phyloP scores from a whole-genome alignment of 1,140 invertebrate species.

The Dendroctonus valens region DNA sequence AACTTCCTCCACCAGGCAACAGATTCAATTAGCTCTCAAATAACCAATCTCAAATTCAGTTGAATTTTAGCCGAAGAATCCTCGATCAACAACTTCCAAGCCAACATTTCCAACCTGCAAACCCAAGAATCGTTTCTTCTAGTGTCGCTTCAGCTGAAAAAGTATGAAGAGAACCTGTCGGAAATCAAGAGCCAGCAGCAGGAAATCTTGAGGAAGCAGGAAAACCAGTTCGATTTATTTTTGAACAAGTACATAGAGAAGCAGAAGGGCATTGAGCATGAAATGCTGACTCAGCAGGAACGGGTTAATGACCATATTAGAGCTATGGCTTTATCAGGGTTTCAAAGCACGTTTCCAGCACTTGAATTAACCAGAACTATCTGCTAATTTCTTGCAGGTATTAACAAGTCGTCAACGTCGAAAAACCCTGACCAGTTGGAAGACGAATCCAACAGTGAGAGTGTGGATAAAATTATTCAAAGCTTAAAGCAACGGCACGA shows the following conservation, averaged over 20 bases:
- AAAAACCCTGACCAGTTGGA: neutral
- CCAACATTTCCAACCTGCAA: slow-evolving; percentile 49
- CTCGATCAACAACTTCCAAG: slow-evolving; percentile 49
- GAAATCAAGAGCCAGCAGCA: slow-evolving; percentile 55
- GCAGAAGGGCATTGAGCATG: slow-evolving; percentile 54
- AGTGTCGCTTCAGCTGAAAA: slow-evolving; percentile 55
- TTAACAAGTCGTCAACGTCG: neutral
- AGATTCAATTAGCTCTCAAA: neutral
- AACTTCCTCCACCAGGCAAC: too few relatives aligned
- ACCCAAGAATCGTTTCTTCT: slow-evolving; percentile 55
- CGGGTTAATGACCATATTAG: slow-evolving; percentile 56
- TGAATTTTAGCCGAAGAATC: slow-evolving; percentile 26
- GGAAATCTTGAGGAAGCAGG: slow-evolving; percentile 50
- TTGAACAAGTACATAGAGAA: slow-evolving; percentile 53
- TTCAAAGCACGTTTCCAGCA: slow-evolving; percentile 1
- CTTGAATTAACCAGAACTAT: neutral
- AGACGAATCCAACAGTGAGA: slow-evolving; percentile 14
- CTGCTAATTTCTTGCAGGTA: neutral
- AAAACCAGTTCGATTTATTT: slow-evolving; percentile 52
- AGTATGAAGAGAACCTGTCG: slow-evolving; percentile 52
- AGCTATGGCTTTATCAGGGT: slow-evolving; percentile 45
- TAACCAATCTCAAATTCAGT: neutral
- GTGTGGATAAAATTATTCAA: slow-evolving; percentile 47
- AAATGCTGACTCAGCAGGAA: slow-evolving; percentile 54
- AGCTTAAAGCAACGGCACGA: slow-evolving; percentile 52